Percentiles rank a stretch among this genome's conserved stretches.
Evolutionary conservation across 2,888 invertebrate species (phyloP).

Genomic region (Heliothis peltigera): DNA sequence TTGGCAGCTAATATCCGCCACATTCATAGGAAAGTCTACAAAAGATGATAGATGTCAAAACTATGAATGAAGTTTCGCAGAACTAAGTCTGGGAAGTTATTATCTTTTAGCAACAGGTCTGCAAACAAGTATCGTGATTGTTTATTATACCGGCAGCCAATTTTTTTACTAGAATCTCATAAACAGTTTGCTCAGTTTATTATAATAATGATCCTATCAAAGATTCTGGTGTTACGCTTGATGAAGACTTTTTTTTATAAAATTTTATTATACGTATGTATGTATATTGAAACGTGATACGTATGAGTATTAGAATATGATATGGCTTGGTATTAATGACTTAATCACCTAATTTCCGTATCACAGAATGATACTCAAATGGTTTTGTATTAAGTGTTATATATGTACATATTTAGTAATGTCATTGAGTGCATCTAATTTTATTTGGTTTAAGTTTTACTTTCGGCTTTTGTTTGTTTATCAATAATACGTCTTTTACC

Average conservation of each 20-base stretch:
- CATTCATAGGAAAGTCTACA: too few species aligned
- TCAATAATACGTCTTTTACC: background rate
- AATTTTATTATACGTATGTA: conserved; percentile 3
- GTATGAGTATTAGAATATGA: background rate
- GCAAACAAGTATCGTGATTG: background rate
- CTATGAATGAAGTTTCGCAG: conserved; percentile 1
- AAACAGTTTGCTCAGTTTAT: background rate
- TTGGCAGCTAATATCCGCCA: too few species aligned
- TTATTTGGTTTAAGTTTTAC: background rate
- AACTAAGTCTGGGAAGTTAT: background rate
- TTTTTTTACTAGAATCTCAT: conserved; percentile 4
- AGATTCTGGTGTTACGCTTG: conserved; percentile 3
- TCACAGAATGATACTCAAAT: background rate
- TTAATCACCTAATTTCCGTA: background rate
- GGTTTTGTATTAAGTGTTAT: background rate
- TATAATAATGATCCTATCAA: conserved; percentile 1
- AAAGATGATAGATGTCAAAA: background rate
- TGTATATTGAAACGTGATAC: background rate
- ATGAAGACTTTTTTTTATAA: background rate
- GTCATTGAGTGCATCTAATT: background rate
- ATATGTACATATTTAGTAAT: background rate
- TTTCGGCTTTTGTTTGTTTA: background rate
- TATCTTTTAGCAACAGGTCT: background rate
- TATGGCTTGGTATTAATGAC: background rate
- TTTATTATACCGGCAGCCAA: background rate